Evolutionary conservation across 2,888 invertebrate genomes (phyloP), one percentile per base, ranked within the genome.

Genomic region (Dynastes maya): DNA sequence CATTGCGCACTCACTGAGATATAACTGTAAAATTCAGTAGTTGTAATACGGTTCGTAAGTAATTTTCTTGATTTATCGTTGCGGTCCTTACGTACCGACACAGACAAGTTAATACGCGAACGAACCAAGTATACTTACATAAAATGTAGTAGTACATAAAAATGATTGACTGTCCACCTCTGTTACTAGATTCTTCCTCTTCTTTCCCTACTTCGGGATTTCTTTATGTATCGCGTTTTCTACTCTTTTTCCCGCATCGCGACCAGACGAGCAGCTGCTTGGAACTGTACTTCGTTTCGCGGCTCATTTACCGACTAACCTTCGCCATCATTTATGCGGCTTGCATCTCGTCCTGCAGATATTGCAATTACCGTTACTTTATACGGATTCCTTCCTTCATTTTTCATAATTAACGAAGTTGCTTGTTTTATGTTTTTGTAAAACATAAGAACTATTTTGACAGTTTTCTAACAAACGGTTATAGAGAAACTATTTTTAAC

Each of bases 271-370:
- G 27, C 67, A 49, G 49, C 67, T 67, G 67, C 67, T 67, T 22
- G 49, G 32, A 67, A 49, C 67, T 49, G 67, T 67, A 49, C 49
- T 67, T 67, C 49, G 49, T 67, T 67, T 67, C 67, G 67, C 67
- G 67, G 67, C 67, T 67, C 67, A 67, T 67, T 67, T 67, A 67
- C 67, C 67, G 45, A 45, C 67, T 67, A 67, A 67, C 67, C 67
- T 67, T 49, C 4, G 49, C 67, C 67, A 67, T 67, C 49, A 49
- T 67, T 67, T 32, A 67, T 37, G 64, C n/a, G 40, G 16, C 64
- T 37, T 32, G 32, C 22, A 16, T 64, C 16, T 37, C n/a, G 64
- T 64, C 40, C n/a, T 32, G 40, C 64, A 22, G 22, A 61, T 61
- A 27, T 61, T 27, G 8, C 64, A 64, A 32, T 64, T 64, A 6